phyloP scores from a whole-genome alignment of 2,797 vertebrate species.

The Borostomias antarcticus region DNA sequence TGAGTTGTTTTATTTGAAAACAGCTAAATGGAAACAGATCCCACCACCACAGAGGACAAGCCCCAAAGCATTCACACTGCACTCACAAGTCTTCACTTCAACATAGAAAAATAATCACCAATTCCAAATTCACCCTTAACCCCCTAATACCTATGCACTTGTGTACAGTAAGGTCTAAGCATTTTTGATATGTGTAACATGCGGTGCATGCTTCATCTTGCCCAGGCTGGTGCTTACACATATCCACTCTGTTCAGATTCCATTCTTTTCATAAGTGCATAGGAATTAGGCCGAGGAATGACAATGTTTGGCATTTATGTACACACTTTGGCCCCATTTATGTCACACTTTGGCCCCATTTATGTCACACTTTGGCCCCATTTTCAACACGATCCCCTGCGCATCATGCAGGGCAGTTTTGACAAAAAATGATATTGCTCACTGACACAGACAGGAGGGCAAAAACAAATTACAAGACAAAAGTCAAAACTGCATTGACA shows the following conservation, averaged over 20 bases:
- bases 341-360: no score
- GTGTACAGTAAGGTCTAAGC: no score
- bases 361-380: no score
- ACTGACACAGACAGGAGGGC: not conserved
- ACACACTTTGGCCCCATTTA: no score
- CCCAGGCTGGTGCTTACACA: not conserved
- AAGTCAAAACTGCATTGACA: no score
- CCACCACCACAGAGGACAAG: conserved; percentile 14
- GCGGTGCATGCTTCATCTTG: not conserved
- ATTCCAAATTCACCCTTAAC: not conserved
- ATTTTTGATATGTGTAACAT: not conserved
- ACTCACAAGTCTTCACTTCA: conserved; percentile 14
- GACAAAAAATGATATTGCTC: conserved; percentile 1
- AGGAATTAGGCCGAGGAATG: not conserved
- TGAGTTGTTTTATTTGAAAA: conserved; percentile 34
- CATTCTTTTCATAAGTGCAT: not conserved
- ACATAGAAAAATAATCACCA: not conserved
- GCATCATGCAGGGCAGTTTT: not conserved
- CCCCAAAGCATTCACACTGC: not conserved
- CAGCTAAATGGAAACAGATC: conserved; percentile 12
- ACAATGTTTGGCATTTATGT: not conserved
- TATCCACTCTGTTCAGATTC: not conserved
- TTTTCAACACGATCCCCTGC: not conserved
- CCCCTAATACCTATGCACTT: no score
- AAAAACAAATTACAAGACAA: no score